Base-by-base conservation (phyloP, 1,140 invertebrate species). In the Charaxes varanes region DNA sequence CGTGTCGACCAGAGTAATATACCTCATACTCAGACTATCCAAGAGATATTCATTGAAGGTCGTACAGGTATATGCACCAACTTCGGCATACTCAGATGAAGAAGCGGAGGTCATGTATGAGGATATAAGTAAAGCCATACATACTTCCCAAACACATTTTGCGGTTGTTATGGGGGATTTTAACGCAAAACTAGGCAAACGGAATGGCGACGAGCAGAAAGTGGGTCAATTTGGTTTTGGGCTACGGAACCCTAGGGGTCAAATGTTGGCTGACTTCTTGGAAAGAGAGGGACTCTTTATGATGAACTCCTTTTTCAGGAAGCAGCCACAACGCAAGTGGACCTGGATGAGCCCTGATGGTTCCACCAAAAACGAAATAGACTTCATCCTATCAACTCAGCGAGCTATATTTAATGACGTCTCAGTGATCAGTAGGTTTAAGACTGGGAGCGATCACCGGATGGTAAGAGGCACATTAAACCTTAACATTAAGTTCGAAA, bases 291-390 rank as follows among this genome's bases (percentile, higher is more conserved):
- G 43, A 13, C 41, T 60, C 16, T 63, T 26, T 26, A 45, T 48
- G 33, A 59, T 60, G 53, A 63, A 59, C 35, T 49, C 53, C 18
- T 55, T 64, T 26, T 58, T 52, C 48, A 33, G 48, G 31, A 62
- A 53, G 30, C 37, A 6, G 18, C 18, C 10, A 2, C 38, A 45
- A 6, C 38, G 48, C 8, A 62, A 56, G 19, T 63, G 46, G 51
- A 63, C 52, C 10, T 63, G 54, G 58, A 43, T 47, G 22, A 62
- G 52, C 23, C 57, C 49, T 12, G 47, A 64, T 23, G 53, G 50
- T 33, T 5, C 10, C 0, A 59, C 48, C 0, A 58, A 46, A 51
- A 67, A 57, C 22, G 44, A 55, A 41, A 56, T 60, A 11, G 59
- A 61, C 31, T 62, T 47, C 33, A 55, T 63, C 24, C 27, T 62